Evolutionary conservation across 35 echinoderm and acorn worm species (phyloP).

Genomic region (Apostichopus japonicus): DNA sequence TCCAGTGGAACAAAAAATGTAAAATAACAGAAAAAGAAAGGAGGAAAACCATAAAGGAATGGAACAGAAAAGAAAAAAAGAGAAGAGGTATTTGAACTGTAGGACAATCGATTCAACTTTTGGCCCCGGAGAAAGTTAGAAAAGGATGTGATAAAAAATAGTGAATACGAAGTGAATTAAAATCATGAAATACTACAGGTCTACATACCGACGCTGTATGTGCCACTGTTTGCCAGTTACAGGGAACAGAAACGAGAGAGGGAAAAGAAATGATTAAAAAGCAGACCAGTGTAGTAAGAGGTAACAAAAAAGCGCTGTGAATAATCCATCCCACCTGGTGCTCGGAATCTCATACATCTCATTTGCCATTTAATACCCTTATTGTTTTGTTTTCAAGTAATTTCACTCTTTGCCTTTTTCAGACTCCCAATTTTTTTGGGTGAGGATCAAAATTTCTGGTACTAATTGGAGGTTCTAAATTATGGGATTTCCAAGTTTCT

Average conservation of each 20-base stretch:
- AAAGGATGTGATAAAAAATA: background rate
- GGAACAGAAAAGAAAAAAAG: background rate
- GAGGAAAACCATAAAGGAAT: background rate
- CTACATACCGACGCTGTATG: constrained; percentile 51
- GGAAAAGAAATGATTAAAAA: constrained; percentile 27
- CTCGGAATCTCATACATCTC: too few species aligned
- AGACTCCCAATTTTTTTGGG: too few species aligned
- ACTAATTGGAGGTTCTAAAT: too few species aligned
- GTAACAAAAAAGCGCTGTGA: too few species aligned
- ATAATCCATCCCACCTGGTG: too few species aligned
- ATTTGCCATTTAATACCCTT: too few species aligned
- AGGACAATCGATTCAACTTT: too few species aligned
- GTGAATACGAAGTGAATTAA: constrained; percentile 1
- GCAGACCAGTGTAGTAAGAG: background rate
- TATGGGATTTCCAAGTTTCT: too few species aligned
- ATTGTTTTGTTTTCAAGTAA: too few species aligned
- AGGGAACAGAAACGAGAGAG: constrained; percentile 52
- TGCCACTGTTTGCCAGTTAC: constrained; percentile 36
- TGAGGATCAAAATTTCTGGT: too few species aligned
- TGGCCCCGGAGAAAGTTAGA: background rate
- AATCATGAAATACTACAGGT: constrained; percentile 47
- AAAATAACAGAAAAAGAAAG: background rate
- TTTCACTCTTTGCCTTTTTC: too few species aligned
- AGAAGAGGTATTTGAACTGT: background rate
- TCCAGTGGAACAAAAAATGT: too few species aligned